Evolutionary conservation across 2,113 vertebrate genomes (phyloP), one percentile per base, ranked within the genome.

Genomic region (Carassius carassius): DNA sequence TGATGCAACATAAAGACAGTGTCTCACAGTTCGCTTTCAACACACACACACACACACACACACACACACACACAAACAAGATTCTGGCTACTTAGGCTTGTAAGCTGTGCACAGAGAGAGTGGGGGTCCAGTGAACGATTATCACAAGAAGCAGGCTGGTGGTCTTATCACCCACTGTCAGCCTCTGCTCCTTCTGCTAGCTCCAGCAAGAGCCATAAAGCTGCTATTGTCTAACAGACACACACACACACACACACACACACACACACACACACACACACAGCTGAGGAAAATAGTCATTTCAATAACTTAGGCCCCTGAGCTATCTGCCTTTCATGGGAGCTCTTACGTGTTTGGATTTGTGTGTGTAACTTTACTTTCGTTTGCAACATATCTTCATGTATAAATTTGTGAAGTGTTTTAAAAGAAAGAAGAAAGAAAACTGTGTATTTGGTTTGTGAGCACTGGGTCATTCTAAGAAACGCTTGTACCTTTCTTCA

Each of bases 111-210:
- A 82, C 29, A 70, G 77, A 76, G 74, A 83, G 92, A 93, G 90
- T 91, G 91, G 87, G 92, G 92, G 93, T 94, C 93, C 94, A 65
- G 91, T 91, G 91, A 90, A 93, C 90, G 93, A 95, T 95, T 94
- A 95, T 94, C 94, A 91, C 91, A 91, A 92, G 89, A 80, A 90
- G 93, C 94, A 98, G 96, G 96, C 97, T 96, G 97, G 95, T 96
- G 94, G 95, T 94, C 97, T 99, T 99, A 99, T 99, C 98, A 97
- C 96, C 96, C 96, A 96, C 96, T 96, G 97, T 98, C 98, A 99
- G 98, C 96, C 84, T 96, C 96, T 97, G 96, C 96, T 95, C 96
- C 96, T 96, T 97, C 96, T 97, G 96, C 95, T 94, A 95, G 81
- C 94, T 95, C 95, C 95, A 95, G 95, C 95, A 95, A 95, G 93